phyloP scores from a whole-genome alignment of 2,113 vertebrate species.

The Chloropsis cyanopogon region DNA sequence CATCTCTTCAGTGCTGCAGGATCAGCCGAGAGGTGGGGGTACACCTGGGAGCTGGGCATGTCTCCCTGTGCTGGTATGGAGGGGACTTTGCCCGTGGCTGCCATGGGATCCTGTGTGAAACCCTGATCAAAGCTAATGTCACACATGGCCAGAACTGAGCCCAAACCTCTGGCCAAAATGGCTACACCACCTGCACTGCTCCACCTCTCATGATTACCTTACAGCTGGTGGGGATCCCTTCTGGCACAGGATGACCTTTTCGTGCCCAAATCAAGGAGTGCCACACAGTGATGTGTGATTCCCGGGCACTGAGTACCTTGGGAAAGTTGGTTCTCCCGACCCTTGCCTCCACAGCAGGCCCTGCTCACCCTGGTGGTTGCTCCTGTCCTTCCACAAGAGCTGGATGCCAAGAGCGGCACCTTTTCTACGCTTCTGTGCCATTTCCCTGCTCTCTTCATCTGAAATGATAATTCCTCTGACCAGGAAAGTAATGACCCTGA shows the following conservation, averaged over 20 bases:
- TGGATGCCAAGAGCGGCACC: not conserved
- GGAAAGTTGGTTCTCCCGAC: not conserved
- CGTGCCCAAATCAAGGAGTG: not conserved
- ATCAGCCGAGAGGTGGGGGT: not conserved
- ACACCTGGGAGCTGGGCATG: not conserved
- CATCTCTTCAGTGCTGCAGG: not conserved
- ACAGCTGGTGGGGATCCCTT: not conserved
- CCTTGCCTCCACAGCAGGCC: rapidly evolving
- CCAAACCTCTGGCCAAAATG: not conserved
- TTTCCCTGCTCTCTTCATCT: not conserved
- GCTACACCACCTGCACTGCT: not conserved
- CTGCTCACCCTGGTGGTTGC: rapidly evolving
- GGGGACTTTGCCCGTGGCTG: not conserved
- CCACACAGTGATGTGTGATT: not conserved
- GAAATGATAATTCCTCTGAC: not conserved
- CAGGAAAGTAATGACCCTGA: not conserved
- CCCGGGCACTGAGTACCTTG: not conserved
- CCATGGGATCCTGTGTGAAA: not conserved
- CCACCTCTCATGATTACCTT: not conserved
- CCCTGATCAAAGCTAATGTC: not conserved
- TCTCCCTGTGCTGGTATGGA: not conserved
- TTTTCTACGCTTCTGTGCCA: rapidly evolving
- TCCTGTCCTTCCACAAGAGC: not conserved
- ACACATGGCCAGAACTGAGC: not conserved
- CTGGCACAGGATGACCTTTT: not conserved